Conservation (phyloP, 2,797 vertebrate genomes). For the Limnodromus scolopaceus region DNA sequence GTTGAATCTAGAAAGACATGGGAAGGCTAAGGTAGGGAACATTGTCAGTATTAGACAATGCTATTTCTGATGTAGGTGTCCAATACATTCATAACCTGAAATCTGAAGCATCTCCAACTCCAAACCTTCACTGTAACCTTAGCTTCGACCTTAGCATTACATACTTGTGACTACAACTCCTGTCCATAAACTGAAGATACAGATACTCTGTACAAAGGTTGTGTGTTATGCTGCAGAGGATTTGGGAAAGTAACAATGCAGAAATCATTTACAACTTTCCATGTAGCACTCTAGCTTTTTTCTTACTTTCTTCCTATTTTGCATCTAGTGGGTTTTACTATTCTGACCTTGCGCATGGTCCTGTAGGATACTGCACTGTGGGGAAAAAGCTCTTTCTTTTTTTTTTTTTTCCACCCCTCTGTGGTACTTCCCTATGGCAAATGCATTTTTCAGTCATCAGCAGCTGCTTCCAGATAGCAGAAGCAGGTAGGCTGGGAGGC, state of each 20-base stretch:
- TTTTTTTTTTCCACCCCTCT: accelerated
- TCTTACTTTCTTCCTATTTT: neutral
- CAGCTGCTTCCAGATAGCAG: neutral
- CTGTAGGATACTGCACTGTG: neutral
- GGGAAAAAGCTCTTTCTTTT: neutral
- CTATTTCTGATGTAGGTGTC: neutral
- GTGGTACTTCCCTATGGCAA: neutral
- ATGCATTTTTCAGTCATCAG: neutral
- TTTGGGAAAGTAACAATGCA: neutral
- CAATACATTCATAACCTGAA: neutral
- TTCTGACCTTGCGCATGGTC: neutral
- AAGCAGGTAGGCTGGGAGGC: neutral
- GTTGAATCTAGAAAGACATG: neutral
- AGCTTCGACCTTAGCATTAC: neutral
- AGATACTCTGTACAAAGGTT: neutral
- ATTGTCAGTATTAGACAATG: neutral
- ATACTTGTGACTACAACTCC: neutral
- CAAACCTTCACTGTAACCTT: neutral
- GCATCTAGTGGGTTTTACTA: neutral
- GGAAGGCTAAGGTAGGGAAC: neutral
- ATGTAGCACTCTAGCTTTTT: neutral
- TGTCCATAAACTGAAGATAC: neutral
- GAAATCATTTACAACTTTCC: neutral
- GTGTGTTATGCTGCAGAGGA: neutral
- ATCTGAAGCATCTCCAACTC: neutral